Percentiles rank a stretch among this genome's conserved stretches.
phyloP scores from a whole-genome alignment of 2,113 vertebrate species.

The Lipophrys pholis region DNA sequence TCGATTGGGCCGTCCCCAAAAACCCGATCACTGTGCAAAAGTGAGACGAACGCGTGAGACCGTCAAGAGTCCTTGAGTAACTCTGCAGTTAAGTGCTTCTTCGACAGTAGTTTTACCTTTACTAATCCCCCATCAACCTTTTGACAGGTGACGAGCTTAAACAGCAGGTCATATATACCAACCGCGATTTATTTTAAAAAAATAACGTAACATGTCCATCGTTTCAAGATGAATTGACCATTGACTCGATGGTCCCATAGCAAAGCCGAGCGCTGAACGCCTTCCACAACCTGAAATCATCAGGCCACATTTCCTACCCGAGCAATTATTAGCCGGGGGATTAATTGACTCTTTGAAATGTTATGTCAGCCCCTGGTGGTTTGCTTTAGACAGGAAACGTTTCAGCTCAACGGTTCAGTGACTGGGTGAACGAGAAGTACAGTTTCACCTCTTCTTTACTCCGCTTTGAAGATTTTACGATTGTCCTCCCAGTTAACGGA shows the following conservation, averaged over 20 bases:
- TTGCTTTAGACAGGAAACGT: conserved; percentile 48
- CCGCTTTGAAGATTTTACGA: neutral
- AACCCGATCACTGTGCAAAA: too few species aligned
- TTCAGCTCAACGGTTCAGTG: conserved; percentile 40
- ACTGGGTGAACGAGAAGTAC: conserved; percentile 15
- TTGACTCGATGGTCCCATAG: conserved; percentile 15
- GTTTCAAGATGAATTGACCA: neutral
- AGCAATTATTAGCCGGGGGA: conserved; percentile 66
- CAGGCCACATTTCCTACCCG: conserved; percentile 51
- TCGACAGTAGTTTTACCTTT: too few species aligned
- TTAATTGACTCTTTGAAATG: conserved; percentile 74
- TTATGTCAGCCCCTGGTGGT: conserved; percentile 47
- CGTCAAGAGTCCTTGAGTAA: too few species aligned
- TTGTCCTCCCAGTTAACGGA: too few species aligned
- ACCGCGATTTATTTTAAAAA: too few species aligned
- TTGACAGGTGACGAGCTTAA: too few species aligned
- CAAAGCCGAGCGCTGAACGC: conserved; percentile 8
- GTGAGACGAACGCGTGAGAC: too few species aligned
- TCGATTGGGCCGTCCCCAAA: too few species aligned
- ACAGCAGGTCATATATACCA: too few species aligned
- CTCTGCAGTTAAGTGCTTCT: too few species aligned
- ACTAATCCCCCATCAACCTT: too few species aligned
- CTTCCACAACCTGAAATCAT: conserved; percentile 57
- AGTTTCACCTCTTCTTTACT: conserved; percentile 11
- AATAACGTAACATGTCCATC: neutral